phyloP scores from a whole-genome alignment of 2,888 invertebrate species.

The Drosophila neotestacea region DNA sequence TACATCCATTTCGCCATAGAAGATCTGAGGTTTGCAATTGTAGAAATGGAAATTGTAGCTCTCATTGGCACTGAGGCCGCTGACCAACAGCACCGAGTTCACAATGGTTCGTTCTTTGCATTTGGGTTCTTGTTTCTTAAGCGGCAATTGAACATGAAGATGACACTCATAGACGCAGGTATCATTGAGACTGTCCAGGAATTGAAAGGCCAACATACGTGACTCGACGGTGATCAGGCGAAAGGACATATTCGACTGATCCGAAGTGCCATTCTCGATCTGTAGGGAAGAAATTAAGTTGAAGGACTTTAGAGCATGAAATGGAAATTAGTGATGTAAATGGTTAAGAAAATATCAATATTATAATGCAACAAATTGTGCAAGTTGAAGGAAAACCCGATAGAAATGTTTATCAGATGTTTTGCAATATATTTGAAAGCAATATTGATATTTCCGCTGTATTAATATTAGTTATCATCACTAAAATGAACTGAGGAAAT shows the following conservation, averaged over 20 bases:
- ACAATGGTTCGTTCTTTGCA: constrained; percentile 75
- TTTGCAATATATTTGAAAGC: too few species aligned
- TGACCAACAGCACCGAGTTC: constrained; percentile 77
- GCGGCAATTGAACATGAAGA: constrained; percentile 69
- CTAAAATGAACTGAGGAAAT: neutral
- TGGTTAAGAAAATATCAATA: too few species aligned
- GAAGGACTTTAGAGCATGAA: constrained; percentile 29
- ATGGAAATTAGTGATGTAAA: too few species aligned
- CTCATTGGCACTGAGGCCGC: constrained; percentile 75
- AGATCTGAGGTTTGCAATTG: constrained; percentile 79
- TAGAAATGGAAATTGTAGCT: constrained; percentile 81
- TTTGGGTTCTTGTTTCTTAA: constrained; percentile 75
- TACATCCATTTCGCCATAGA: constrained; percentile 82
- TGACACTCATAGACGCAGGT: constrained; percentile 82
- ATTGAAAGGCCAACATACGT: constrained; percentile 81
- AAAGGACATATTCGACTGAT: constrained; percentile 78
- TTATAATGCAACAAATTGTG: too few species aligned
- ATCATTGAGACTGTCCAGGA: constrained; percentile 79
- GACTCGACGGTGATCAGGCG: constrained; percentile 81
- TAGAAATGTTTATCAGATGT: too few species aligned
- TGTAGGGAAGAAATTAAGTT: constrained; percentile 25
- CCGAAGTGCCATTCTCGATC: constrained; percentile 84
- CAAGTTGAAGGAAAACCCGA: too few species aligned
- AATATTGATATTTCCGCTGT: too few species aligned
- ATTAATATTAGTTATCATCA: too few species aligned